Base-by-base conservation (phyloP, 2,797 vertebrate species). In the Pempheris klunzingeri region DNA sequence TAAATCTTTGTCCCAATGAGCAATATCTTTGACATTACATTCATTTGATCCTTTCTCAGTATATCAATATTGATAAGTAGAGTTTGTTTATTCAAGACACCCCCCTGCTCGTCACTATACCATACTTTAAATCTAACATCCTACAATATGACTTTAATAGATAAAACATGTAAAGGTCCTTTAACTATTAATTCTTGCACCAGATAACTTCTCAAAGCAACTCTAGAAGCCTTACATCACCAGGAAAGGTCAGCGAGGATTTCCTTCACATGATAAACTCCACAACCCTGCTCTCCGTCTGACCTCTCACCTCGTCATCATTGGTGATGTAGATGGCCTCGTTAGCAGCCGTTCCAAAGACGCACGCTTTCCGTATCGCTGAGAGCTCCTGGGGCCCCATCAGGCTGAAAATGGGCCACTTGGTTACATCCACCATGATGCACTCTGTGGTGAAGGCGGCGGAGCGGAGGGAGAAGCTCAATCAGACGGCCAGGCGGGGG, bases 341-440 rank as follows among this genome's bases (percentile, higher is more conserved):
- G 0, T 97, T 99, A 74, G 97, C 98, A 2, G 96, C 97, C 0
- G 94, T 95, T 28, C 98, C 98, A 54, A 99, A 99, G 28, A 99
- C 96, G 0, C 97, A 98, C 0, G 96, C 97, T 66, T 97, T 97
- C 59, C 95, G 90, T 81, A 99, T 96, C 2, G 93, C 94, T 8
- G 95, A 83, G 5, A 97, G 92, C 71, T 98, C 97, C 82, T 97
- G 96, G 9, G 95, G 91, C 0, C 95, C 95, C 81, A 99, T 94
- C n/a, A 99, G 92, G 66, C 96, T 97, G 87, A 99, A 99, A 77
- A 99, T 94, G 13, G 98, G 96, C 98, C 98, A 99, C 87, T 99
- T 98, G 53, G 96, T 96, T 30, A 98, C 96, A 80, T 99, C 98
- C 92, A 98, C 96, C 97, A 98, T 98, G 92, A 87, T 91, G 92